phyloP scores from a whole-genome alignment of 2,797 vertebrate species.

The Paramormyrops hopkinsi region DNA sequence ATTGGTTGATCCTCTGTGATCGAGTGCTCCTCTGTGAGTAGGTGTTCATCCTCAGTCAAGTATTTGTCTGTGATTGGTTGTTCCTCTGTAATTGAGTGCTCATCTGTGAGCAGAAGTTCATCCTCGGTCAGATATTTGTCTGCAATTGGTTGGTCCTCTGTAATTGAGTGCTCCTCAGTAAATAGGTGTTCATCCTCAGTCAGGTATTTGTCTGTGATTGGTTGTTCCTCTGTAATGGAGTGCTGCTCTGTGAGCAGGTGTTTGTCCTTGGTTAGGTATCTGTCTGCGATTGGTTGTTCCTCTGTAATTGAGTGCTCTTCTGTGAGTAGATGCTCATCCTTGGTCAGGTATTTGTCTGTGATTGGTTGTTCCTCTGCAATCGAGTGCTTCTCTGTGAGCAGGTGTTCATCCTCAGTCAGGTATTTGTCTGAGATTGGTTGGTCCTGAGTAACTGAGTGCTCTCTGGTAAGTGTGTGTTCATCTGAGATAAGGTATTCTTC shows the following conservation, averaged over 20 bases:
- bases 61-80: background rate
- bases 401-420: background rate
- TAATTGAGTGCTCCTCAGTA: constrained; percentile 19
- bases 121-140: background rate
- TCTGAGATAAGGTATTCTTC: background rate
- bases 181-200: constrained; percentile 28
- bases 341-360: background rate
- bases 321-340: background rate
- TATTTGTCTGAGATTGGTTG: background rate
- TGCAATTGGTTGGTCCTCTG: constrained; percentile 12
- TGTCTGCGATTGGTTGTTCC: background rate
- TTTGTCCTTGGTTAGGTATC: background rate
- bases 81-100: background rate
- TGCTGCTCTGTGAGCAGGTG: background rate
- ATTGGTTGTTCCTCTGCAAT: background rate
- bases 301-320: constrained; percentile 19
- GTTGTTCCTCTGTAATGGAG: constrained; percentile 6
- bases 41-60: background rate
- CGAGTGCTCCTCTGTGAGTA: background rate
- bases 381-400: background rate
- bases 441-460: constrained; percentile 18
- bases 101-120: background rate
- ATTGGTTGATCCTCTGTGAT: background rate
- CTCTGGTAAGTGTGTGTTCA: background rate
- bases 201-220: constrained; percentile 12